Percentiles rank a stretch among this genome's conserved stretches.
These are phyloP conservation scores for Toxotes chatareus DNA, from an alignment of 2,113 vertebrate genomes.

Conservation along the genomic window DNA sequence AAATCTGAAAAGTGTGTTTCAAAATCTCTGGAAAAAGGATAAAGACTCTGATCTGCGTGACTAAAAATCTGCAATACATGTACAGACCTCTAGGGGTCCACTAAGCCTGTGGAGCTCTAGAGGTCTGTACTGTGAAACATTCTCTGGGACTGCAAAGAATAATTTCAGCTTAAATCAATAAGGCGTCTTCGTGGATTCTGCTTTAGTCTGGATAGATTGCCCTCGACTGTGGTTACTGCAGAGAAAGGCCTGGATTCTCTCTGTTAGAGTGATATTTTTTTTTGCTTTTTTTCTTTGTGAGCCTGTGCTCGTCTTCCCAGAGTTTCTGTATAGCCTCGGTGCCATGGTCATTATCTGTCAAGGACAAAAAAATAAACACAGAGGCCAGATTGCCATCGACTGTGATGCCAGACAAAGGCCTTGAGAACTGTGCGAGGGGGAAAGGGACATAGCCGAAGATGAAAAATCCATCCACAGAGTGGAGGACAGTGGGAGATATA, in stretches of 20 bases:
- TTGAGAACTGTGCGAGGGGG: slow-evolving; percentile 28
- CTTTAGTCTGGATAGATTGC: slow-evolving; percentile 13
- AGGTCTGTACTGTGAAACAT: too few relatives aligned
- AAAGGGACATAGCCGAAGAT: slow-evolving; percentile 20
- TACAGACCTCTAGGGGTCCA: background rate
- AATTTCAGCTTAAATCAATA: slow-evolving; percentile 3
- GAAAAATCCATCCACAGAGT: slow-evolving; percentile 28
- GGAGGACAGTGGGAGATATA: slow-evolving; percentile 22
- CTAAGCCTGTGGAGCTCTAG: too few relatives aligned
- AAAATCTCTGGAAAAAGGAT: background rate
- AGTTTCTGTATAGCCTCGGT: slow-evolving; percentile 47
- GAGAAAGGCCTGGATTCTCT: background rate
- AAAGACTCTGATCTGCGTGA: background rate
- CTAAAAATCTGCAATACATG: background rate
- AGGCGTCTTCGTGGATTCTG: background rate
- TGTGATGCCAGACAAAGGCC: slow-evolving; percentile 51
- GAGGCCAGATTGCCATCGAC: slow-evolving; percentile 65
- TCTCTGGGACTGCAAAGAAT: background rate
- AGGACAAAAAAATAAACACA: slow-evolving; percentile 70
- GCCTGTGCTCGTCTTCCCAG: slow-evolving; percentile 33
- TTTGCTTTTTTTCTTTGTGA: background rate
- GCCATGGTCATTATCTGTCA: slow-evolving; percentile 51
- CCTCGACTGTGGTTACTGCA: background rate
- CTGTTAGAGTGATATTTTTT: background rate
- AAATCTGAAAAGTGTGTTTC: too few relatives aligned